Percentiles rank a stretch among this genome's conserved stretches.
Evolutionary conservation across 2,888 invertebrate genomes (phyloP).

Genomic region (Xylota segnis): DNA sequence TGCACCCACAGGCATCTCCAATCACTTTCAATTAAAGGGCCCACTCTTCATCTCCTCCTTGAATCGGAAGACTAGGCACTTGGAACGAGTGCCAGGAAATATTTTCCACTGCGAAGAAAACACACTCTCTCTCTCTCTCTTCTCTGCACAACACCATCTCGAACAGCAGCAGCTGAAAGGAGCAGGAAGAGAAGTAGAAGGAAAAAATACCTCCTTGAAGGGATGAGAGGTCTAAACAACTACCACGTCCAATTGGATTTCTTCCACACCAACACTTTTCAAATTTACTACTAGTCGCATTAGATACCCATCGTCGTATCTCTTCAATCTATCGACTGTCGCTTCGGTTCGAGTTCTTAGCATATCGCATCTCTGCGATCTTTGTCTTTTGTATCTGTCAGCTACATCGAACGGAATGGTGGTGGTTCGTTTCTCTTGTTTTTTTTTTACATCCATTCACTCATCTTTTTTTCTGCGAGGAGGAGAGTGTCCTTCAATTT

Average conservation of each 20-base stretch:
- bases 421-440: constrained; percentile 51
- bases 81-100: neutral
- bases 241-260: constrained; percentile 83
- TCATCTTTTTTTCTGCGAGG: constrained; percentile 46
- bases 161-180: neutral
- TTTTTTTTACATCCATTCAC: no score
- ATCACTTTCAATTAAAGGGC: neutral
- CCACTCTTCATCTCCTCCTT: constrained; percentile 14
- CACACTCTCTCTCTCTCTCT: no score
- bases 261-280: constrained; percentile 84
- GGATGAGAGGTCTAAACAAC: constrained; percentile 52
- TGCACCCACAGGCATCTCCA: neutral
- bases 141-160: neutral
- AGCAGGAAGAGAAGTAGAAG: neutral
- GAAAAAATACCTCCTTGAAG: neutral
- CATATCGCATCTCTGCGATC: constrained; percentile 73
- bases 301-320: constrained; percentile 77
- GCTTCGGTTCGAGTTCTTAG: constrained; percentile 75
- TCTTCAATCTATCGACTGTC: constrained; percentile 79
- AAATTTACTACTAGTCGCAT: constrained; percentile 81
- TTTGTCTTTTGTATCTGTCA: constrained; percentile 75
- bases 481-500: constrained; percentile 49
- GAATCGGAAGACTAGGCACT: constrained; percentile 1
- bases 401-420: constrained; percentile 53
- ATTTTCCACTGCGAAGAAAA: constrained; percentile 46